Evolutionary conservation across 64 coral and sea anemone species (phyloP).

Genomic region (Porites australiensis): DNA sequence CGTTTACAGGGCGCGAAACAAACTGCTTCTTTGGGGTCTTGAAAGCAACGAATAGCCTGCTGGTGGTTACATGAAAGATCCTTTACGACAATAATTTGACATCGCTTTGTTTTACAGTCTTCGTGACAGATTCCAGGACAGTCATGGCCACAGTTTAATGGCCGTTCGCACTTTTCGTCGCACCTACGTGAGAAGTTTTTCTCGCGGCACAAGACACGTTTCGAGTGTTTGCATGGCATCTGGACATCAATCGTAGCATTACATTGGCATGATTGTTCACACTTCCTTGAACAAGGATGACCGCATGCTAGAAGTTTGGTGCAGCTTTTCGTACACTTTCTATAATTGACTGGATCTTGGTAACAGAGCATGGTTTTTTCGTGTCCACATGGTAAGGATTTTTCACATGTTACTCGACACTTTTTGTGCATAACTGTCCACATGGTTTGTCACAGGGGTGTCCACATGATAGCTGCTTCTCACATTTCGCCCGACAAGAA

Average conservation of each 20-base stretch:
- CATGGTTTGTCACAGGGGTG: constrained; percentile 40
- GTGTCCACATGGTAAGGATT: constrained; percentile 54
- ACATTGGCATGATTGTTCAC: not conserved
- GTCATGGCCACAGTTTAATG: constrained; percentile 57
- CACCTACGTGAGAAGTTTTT: constrained; percentile 3
- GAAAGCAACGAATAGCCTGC: constrained; percentile 32
- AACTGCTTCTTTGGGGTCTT: not conserved
- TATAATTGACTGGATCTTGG: not conserved
- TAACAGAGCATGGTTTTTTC: constrained; percentile 20
- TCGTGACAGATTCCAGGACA: constrained; percentile 43
- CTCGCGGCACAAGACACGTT: not conserved
- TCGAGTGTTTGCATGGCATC: not conserved
- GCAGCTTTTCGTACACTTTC: constrained; percentile 31
- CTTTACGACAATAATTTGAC: not conserved
- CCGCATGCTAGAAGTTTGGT: constrained; percentile 22
- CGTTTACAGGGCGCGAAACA: constrained; percentile 28
- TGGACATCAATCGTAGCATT: not conserved
- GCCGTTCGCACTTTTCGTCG: not conserved
- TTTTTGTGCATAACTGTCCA: not conserved
- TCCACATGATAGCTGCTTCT: constrained; percentile 55
- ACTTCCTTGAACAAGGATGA: constrained; percentile 50
- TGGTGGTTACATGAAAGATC: constrained; percentile 62
- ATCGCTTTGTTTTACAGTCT: constrained; percentile 3
- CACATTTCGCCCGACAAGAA: not conserved
- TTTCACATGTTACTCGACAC: not conserved